Evolutionary conservation across 92 coral and sea anemone genomes (phyloP), one percentile per base, ranked within the genome.

Genomic region (Palythoa caribaeorum): DNA sequence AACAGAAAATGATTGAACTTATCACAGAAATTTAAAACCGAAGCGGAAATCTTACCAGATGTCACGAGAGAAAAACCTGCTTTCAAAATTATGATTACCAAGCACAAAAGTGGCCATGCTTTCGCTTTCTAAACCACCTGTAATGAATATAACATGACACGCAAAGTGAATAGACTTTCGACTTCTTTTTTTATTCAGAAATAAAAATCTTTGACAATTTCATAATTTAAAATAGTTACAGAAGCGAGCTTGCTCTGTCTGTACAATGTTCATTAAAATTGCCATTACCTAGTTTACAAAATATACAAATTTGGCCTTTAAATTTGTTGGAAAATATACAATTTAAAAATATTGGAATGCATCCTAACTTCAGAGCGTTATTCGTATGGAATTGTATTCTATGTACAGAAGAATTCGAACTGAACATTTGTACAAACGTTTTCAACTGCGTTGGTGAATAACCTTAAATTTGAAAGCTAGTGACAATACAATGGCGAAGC

Each of bases 151-250:
- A 40, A 20, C 83, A 54, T 40, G 20, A 48, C 76, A 66, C 86
- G 50, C 83, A 77, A 47, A 5, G 9, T 81, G 66, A 81, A 81
- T 28, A 28, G 28, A 66, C 86, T 44, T 81, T 15, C 14, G 14
- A 48, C 44, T 68, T 66, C 63, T 81, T 66, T 66, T 66, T 81
- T 81, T 65, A 65, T 81, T 69, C 37, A 37, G 86, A 81, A 81
- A 66, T 81, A 65, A 81, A 59, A 81, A 68, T 81, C 60, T 47
- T 81, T 14, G 9, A 81, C 75, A 81, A 66, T 81, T 13, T 81
- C 50, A 65, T 81, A 81, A 65, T 81, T 81, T 81, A 81, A 81
- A 81, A 81, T 68, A 81, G 86, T 62, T 47, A 54, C 40, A 81
- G 76, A 59, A 78, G 84, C 86, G 52, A 50, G 39, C 73, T 44